phyloP scores from a whole-genome alignment of 2,888 invertebrate genomes.

The Dicycla oo region DNA sequence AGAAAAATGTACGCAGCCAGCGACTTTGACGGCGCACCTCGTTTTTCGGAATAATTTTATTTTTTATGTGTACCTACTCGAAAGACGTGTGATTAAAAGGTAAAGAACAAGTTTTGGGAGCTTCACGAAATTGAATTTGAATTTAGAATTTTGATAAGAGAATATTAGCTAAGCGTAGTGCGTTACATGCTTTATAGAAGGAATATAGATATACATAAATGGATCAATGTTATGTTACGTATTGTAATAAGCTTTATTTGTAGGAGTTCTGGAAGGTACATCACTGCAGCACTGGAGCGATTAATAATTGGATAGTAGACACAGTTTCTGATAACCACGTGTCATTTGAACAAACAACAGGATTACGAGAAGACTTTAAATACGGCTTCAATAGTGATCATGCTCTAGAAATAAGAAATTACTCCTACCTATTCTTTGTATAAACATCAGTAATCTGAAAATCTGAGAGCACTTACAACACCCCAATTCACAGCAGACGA shows the following conservation, averaged over 20 bases:
- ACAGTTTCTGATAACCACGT: not conserved
- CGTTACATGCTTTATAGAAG: not conserved
- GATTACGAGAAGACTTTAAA: not conserved
- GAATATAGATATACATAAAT: not conserved
- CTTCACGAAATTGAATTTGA: slow-evolving; percentile 52
- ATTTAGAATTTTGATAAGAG: slow-evolving; percentile 45
- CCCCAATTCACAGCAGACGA: slow-evolving; percentile 26
- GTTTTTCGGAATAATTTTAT: slow-evolving; percentile 56
- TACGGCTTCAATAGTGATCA: not conserved
- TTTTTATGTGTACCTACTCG: slow-evolving; percentile 57
- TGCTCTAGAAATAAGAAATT: not conserved
- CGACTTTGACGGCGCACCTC: slow-evolving; percentile 54
- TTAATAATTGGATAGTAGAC: not conserved
- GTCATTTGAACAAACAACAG: not conserved
- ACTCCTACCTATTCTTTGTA: not conserved
- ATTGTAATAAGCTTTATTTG: not conserved
- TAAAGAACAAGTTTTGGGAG: slow-evolving; percentile 50
- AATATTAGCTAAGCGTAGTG: slow-evolving; percentile 23
- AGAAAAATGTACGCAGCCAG: slow-evolving; percentile 62
- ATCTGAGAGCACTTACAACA: slow-evolving; percentile 1
- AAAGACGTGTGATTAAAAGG: slow-evolving; percentile 58
- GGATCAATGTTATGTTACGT: too few relatives aligned
- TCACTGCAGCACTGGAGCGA: too few relatives aligned
- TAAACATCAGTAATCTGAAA: not conserved
- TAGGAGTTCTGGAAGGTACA: not conserved